These are phyloP conservation scores for Lasioglossum figueresi DNA, from an alignment of 2,888 invertebrate species.

Conservation along the genomic window DNA sequence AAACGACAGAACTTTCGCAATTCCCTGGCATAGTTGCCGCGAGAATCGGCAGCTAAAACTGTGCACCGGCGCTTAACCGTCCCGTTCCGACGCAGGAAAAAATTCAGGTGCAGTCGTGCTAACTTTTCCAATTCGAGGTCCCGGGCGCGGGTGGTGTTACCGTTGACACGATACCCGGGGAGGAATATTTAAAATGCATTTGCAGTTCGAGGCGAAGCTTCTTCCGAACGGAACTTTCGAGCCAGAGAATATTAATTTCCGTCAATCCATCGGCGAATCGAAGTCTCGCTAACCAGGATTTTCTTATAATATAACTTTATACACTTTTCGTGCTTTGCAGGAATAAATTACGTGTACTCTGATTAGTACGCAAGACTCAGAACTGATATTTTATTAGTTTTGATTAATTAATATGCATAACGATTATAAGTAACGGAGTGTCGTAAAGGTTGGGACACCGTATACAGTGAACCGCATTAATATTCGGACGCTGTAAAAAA, in stretches of 20 bases:
- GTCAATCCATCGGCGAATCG: background rate
- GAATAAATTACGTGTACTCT: background rate
- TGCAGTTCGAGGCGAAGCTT: background rate
- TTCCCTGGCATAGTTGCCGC: background rate
- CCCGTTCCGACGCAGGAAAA: background rate
- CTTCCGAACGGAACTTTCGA: background rate
- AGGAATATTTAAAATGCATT: background rate
- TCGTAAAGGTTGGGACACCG: no score
- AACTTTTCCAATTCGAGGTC: background rate
- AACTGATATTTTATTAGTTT: no score
- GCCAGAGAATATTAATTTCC: background rate
- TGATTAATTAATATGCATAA: no score
- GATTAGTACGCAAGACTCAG: background rate
- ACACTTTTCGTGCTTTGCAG: background rate
- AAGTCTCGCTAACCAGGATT: background rate
- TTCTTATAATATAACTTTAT: background rate
- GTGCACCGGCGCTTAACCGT: background rate
- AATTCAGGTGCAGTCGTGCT: background rate
- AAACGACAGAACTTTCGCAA: constrained; percentile 24
- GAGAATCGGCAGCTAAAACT: constrained; percentile 2
- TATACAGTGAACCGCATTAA: no score
- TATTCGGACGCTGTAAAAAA: no score
- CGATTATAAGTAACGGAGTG: no score
- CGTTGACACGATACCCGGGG: background rate
- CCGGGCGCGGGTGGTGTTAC: background rate